Evolutionary conservation across 2,113 vertebrate species (phyloP).

Genomic region (Oplegnathus fasciatus): DNA sequence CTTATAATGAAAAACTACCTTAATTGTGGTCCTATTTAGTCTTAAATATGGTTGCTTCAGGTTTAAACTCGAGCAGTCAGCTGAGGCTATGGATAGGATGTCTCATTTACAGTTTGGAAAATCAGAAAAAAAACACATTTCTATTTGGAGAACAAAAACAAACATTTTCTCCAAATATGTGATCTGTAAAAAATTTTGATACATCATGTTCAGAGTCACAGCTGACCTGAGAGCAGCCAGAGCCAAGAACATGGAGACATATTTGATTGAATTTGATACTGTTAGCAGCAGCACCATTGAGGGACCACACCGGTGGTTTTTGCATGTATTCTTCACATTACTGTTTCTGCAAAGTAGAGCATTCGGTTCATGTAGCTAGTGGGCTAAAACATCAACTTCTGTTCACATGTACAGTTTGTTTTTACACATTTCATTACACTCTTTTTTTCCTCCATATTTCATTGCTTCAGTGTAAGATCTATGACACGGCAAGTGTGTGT

Average conservation of each 20-base stretch:
- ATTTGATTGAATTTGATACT: neutral
- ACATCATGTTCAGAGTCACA: neutral
- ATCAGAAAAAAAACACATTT: too few species aligned
- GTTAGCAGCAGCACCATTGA: neutral
- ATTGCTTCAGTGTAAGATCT: neutral
- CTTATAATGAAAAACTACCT: neutral
- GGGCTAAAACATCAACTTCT: neutral
- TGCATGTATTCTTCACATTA: neutral
- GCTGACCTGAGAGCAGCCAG: constrained; percentile 7
- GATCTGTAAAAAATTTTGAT: neutral
- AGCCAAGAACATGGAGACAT: neutral
- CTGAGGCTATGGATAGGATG: neutral
- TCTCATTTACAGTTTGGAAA: too few species aligned
- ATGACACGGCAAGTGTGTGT: neutral
- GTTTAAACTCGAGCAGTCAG: neutral
- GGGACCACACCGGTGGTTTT: neutral
- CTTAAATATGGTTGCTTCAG: neutral
- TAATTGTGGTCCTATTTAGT: neutral
- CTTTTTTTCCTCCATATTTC: neutral
- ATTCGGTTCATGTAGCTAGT: neutral
- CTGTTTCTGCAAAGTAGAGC: neutral
- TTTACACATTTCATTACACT: neutral
- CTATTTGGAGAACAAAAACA: neutral
- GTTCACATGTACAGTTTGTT: neutral
- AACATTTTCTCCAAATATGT: neutral